Conservation (phyloP, 1,140 invertebrate species). For the Neuroterus valhalla region DNA sequence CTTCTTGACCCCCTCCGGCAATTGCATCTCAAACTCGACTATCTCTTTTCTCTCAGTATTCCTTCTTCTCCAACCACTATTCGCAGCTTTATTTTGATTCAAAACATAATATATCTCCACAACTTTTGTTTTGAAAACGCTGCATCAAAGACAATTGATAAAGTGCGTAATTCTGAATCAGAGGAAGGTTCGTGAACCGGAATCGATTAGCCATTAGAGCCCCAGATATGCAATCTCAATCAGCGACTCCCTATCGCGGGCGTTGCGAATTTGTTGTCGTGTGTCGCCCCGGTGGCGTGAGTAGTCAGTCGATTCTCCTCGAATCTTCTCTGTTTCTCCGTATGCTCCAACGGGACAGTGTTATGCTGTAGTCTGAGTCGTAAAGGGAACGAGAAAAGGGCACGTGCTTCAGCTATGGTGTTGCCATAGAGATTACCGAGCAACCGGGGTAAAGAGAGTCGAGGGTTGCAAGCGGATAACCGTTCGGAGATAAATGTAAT, state of each 20-base stretch:
- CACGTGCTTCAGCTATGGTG: slow-evolving; percentile 55
- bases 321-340: slow-evolving; percentile 36
- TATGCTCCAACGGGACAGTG: slow-evolving; percentile 26
- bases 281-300: slow-evolving; percentile 39
- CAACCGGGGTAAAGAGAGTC: slow-evolving; percentile 49
- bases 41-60: no score
- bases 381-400: slow-evolving; percentile 42
- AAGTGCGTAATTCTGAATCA: slow-evolving; percentile 9
- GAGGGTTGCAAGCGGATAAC: slow-evolving; percentile 59
- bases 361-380: slow-evolving; percentile 22
- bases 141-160: background rate
- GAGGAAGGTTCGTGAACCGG: slow-evolving; percentile 28
- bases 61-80: no score
- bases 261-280: slow-evolving; percentile 54
- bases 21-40: no score
- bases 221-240: slow-evolving; percentile 37
- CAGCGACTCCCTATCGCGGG: slow-evolving; percentile 42
- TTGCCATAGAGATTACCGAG: slow-evolving; percentile 66
- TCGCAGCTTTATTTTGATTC: no score
- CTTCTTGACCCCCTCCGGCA: no score
- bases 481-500: slow-evolving; percentile 72
- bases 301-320: slow-evolving; percentile 26
- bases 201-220: slow-evolving; percentile 39
- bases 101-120: no score
- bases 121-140: background rate